Evolutionary conservation across 2,113 vertebrate species (phyloP).

Genomic region (Verasper variegatus): DNA sequence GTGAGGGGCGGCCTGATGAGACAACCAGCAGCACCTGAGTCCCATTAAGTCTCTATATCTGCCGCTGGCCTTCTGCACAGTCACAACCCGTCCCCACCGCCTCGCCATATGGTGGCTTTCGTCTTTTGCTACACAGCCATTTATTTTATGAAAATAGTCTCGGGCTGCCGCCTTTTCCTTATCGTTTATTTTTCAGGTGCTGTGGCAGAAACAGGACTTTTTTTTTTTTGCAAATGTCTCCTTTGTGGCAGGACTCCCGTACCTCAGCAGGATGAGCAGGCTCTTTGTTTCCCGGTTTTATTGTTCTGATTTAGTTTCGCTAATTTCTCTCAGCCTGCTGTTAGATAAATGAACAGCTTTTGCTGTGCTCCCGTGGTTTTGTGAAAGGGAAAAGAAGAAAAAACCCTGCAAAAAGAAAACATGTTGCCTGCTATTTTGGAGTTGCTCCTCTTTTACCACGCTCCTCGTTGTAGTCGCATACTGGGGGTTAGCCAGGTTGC

Average conservation of each 20-base stretch:
- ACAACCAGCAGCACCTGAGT: constrained; percentile 70
- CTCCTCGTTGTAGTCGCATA: too few relatives aligned
- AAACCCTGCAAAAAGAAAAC: not conserved
- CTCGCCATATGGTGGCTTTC: constrained; percentile 58
- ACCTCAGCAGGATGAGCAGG: constrained; percentile 36
- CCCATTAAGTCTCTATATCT: constrained; percentile 73
- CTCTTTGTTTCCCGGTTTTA: constrained; percentile 53
- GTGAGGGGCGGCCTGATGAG: constrained; percentile 72
- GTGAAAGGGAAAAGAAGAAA: not conserved
- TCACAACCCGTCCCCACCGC: constrained; percentile 37
- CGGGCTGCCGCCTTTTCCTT: constrained; percentile 6
- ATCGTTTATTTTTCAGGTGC: constrained; percentile 40
- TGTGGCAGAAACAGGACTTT: constrained; percentile 23
- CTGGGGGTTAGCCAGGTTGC: too few relatives aligned
- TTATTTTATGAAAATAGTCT: constrained; percentile 62
- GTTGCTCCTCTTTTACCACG: too few relatives aligned
- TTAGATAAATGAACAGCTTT: constrained; percentile 47
- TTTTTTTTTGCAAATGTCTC: constrained; percentile 34
- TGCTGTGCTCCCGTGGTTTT: constrained; percentile 28
- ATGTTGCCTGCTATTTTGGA: not conserved
- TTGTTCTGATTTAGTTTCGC: constrained; percentile 51
- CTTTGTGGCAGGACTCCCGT: constrained; percentile 40
- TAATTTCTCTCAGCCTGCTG: constrained; percentile 26
- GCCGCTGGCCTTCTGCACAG: constrained; percentile 44
- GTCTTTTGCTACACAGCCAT: constrained; percentile 34